Conservation (phyloP, 2,888 invertebrate genomes). For the Theodoxus fluviatilis region DNA sequence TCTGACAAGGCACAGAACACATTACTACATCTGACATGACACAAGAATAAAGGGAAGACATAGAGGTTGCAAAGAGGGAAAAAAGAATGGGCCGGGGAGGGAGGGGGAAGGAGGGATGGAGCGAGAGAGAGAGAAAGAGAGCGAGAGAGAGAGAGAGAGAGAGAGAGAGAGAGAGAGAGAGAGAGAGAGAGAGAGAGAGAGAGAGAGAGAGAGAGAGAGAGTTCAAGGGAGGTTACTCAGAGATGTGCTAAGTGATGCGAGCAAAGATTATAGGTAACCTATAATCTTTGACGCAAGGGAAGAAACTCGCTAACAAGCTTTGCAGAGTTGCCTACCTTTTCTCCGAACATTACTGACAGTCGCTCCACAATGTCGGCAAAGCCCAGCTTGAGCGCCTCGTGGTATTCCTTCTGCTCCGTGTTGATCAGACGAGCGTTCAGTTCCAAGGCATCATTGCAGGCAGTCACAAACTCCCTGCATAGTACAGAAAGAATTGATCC, state of each 20-base stretch:
- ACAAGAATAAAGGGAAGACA: no score
- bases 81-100: neutral
- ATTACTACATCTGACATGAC: no score
- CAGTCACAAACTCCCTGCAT: constrained; percentile 84
- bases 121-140: no score
- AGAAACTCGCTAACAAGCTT: neutral
- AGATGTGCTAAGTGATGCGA: no score
- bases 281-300: neutral
- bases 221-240: neutral
- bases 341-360: constrained; percentile 67
- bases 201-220: constrained; percentile 12
- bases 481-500: neutral
- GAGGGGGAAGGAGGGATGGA: neutral
- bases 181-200: neutral
- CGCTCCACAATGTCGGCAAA: constrained; percentile 85
- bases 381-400: constrained; percentile 84
- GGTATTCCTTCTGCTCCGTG: constrained; percentile 90
- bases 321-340: constrained; percentile 46
- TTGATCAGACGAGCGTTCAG: constrained; percentile 87
- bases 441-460: constrained; percentile 88
- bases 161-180: no score
- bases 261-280: no score
- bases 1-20: no score
- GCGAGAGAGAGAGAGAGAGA: no score
- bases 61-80: neutral